Evolutionary conservation across 2,797 vertebrate genomes (phyloP).

Genomic region (Pseudochromis fuscus): DNA sequence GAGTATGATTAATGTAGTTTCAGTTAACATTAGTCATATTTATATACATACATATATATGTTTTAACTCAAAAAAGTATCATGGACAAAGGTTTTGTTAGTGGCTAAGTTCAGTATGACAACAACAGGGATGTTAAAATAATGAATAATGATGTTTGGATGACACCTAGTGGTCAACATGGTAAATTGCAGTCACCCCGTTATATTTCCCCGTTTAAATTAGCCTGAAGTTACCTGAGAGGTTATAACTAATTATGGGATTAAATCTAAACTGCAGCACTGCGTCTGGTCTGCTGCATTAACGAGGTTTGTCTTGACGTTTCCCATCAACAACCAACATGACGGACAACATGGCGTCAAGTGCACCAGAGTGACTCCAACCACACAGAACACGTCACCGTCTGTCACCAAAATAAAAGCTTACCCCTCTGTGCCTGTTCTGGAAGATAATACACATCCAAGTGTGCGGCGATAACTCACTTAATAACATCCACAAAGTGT

Average conservation of each 20-base stretch:
- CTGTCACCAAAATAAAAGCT: conserved; percentile 30
- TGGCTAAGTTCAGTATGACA: not conserved
- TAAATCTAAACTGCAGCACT: not conserved
- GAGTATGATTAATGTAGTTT: not conserved
- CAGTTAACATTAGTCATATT: not conserved
- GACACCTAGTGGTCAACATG: conserved; percentile 63
- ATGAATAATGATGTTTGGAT: conserved; percentile 14
- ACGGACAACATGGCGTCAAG: conserved; percentile 5
- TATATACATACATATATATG: too few relatives aligned
- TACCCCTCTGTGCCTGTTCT: not conserved
- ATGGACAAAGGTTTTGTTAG: not conserved
- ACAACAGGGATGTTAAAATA: not conserved
- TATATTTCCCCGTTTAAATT: not conserved
- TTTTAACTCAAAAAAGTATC: too few relatives aligned
- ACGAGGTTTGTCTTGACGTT: not conserved
- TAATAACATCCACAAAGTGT: rapidly evolving
- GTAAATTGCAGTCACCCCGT: conserved; percentile 9
- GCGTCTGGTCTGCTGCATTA: not conserved
- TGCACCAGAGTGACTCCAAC: rapidly evolving
- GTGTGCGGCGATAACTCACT: not conserved
- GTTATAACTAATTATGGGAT: not conserved
- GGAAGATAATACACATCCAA: not conserved
- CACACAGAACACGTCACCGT: not conserved
- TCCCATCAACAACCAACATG: conserved; percentile 16
- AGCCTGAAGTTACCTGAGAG: not conserved